Base-by-base conservation (phyloP, 2,113 vertebrate species). In the Amphiprion ocellaris region DNA sequence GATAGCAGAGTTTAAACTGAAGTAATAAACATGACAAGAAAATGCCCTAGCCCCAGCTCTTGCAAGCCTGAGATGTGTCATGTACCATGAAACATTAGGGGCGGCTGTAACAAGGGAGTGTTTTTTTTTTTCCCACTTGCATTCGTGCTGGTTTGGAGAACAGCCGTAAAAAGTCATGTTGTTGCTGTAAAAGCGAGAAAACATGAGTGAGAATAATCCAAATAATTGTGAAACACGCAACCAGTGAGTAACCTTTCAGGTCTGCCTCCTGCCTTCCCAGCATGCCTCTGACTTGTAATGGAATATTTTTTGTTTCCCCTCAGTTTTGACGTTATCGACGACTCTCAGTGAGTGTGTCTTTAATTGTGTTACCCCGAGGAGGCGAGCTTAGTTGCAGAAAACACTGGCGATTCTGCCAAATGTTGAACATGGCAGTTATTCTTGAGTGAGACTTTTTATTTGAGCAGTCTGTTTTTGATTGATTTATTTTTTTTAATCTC, bases 1-100 rank as follows among this genome's bases (percentile, higher is more conserved):
- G 50, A 93, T 87, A 84, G 77, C 41, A 3, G 54, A 85, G 70
- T 85, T 77, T 80, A 89, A 91, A 92, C 89, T 41, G 37, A 74
- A 79, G 67, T 72, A 85, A 85, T 85, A 90, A 88, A 86, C 81
- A 87, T 70, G 80, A 79, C 62, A 76, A 37, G 74, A 86, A 82
- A 87, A 77, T 72, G 59, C 65, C 82, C 44, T 49, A 90, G 80
- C 87, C 68, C 28, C 39, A 23, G 70, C 65, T 79, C 70, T 62
- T 55, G 50, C 41, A 76, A 68, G 54, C 58, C 33, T 61, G 67
- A 78, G 71, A 84, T 77, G 74, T 82, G 79, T 85, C 85, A 68
- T 80, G 79, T 74, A 62, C 55, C 61, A 55, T 65, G 74, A 82
- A 80, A 74, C 81, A 76, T 79, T 81, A 77, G 68, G 52, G 33